Percentiles rank a stretch among this genome's conserved stretches.
phyloP scores from a whole-genome alignment of 1,140 invertebrate species.

The Orius laevigatus region DNA sequence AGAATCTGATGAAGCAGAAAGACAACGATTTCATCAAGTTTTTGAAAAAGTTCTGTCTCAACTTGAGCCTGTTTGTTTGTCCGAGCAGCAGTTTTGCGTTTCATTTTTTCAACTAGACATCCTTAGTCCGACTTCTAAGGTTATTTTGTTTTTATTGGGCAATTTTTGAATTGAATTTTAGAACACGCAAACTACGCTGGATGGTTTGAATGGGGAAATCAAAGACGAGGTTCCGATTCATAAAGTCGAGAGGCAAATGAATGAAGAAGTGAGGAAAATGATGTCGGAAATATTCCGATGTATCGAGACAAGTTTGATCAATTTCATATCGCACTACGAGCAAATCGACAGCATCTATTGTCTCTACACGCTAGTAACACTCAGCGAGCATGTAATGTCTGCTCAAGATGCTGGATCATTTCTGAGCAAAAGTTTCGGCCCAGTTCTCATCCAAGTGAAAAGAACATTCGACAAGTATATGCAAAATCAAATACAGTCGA shows the following conservation, averaged over 20 bases:
- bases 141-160: conserved; percentile 15
- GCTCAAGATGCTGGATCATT: conserved; percentile 84
- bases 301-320: conserved; percentile 69
- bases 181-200: conserved; percentile 38
- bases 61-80: conserved; percentile 79
- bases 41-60: conserved; percentile 70
- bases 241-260: conserved; percentile 49
- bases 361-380: conserved; percentile 75
- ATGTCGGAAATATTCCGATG: conserved; percentile 76
- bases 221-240: conserved; percentile 32
- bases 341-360: conserved; percentile 82
- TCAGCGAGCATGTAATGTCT: conserved; percentile 79
- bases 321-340: conserved; percentile 71
- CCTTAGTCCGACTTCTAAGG: conserved; percentile 29
- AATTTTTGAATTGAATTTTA: conserved; percentile 20
- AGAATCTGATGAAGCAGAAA: conserved; percentile 35
- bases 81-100: conserved; percentile 91
- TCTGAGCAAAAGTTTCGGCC: conserved; percentile 76
- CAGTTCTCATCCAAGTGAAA: conserved; percentile 81
- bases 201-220: conserved; percentile 21
- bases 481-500: conserved; percentile 65
- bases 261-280: conserved; percentile 63
- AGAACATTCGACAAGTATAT: conserved; percentile 87
- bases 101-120: conserved; percentile 80
- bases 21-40: conserved; percentile 48